A percentile compares a stretch with the other conserved stretches of the same genome.
Evolutionary conservation across 1,140 invertebrate genomes (phyloP).

Genomic region (Reticulitermes speratus): DNA sequence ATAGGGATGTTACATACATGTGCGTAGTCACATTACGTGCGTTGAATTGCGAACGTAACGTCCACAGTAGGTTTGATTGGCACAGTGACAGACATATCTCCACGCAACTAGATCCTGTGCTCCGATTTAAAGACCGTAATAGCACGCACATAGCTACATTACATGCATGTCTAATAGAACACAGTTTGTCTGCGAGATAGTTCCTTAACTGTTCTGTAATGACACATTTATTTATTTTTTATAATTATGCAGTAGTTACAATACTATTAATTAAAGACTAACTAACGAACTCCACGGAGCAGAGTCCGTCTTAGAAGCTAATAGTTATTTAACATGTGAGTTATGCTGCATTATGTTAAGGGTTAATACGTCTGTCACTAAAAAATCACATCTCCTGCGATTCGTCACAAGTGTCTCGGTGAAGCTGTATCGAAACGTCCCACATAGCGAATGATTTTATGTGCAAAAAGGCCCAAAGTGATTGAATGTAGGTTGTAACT

Average conservation of each 20-base stretch:
- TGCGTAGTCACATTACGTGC: background rate
- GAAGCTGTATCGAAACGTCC: no score
- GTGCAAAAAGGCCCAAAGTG: background rate
- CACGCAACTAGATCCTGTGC: background rate
- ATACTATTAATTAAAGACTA: background rate
- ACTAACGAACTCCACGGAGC: no score
- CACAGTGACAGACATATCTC: conserved; percentile 1
- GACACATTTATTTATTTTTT: background rate
- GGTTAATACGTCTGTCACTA: no score
- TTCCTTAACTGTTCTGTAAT: background rate
- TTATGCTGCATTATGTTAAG: no score
- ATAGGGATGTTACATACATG: background rate
- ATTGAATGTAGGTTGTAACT: background rate
- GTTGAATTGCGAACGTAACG: conserved; percentile 41
- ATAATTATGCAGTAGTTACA: background rate
- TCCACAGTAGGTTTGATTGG: background rate
- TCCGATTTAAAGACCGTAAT: background rate
- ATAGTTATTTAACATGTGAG: no score
- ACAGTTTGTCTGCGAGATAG: background rate
- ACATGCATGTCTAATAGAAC: background rate
- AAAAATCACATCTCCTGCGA: no score
- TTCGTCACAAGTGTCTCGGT: no score
- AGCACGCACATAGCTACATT: background rate
- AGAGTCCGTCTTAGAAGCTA: no score
- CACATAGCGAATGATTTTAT: no score